Percentiles rank a stretch among this genome's conserved stretches.
Conservation (phyloP, 2,113 vertebrate genomes). For the Motacilla alba region DNA sequence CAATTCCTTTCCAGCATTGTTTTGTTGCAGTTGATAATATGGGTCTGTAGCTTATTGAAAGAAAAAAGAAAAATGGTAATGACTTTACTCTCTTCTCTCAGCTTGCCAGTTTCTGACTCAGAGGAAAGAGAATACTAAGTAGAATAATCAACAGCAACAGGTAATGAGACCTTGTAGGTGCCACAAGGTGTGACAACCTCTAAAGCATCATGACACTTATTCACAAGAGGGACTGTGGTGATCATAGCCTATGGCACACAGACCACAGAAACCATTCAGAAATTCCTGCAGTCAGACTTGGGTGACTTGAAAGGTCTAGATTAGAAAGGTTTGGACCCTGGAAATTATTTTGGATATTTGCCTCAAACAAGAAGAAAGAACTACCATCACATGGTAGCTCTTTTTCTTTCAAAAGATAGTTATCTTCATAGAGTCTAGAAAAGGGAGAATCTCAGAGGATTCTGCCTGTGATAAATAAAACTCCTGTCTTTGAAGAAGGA, state of each 20-base stretch:
- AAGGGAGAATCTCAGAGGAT: background rate
- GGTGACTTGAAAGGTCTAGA: background rate
- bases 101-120: background rate
- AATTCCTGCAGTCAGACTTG: background rate
- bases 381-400: background rate
- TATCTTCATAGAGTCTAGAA: background rate
- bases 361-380: background rate
- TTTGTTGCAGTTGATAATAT: background rate
- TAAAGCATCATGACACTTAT: background rate
- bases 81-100: background rate
- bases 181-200: background rate
- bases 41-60: background rate
- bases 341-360: background rate
- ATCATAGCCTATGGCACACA: background rate
- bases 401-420: background rate
- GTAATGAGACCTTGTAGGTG: background rate
- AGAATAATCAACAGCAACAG: background rate
- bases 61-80: slow-evolving; percentile 12
- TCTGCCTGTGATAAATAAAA: background rate
- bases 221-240: background rate
- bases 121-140: background rate
- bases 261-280: background rate
- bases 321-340: background rate
- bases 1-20: background rate
- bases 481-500: background rate